Evolutionary conservation across 2,888 invertebrate species (phyloP), one percentile per base, ranked within the genome.

Genomic region (Augochlorella aurata): DNA sequence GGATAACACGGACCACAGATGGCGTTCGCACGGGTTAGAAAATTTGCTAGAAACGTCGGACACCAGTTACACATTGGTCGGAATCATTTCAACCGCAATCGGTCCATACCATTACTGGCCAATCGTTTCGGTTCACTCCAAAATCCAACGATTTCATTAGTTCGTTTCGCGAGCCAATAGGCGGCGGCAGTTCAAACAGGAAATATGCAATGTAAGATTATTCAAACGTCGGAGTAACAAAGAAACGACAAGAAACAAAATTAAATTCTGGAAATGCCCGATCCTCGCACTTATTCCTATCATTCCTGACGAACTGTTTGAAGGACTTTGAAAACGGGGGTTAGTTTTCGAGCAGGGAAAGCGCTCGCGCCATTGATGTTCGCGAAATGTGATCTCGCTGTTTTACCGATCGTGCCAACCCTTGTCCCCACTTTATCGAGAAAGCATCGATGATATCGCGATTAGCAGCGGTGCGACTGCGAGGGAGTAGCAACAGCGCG

Each of bases 321-420:
- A 4, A 12, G 10, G 49, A 18, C 45, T 12, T 4, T 7, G n/a
- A 12, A 18, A 8, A 8, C 21, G 45, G 3, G 3, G 3, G 8
- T 0, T 16, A 4, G 16, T 65, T 45, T 5, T 14, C 63, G 24
- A 44, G 5, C 2, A 9, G 10, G 18, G 44, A 14, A 18, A 21
- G 18, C 16, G 44, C 38, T 21, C 16, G 44, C 38, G 38, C 14
- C 29, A 49, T 63, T 45, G 65, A 54, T 54, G 47, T 24, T 50
- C 38, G 21, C 10, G n/a, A 8, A 75, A 71, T 8, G 47, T 21
- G 70, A 29, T 63, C n/a, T 49, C 63, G 45, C 84, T 84, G 77
- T 84, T 77, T 83, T 84, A 84, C 83, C 84, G 84, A 84, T 71
- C 63, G 81, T 9, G 29, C 70, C 24, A 52, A 50, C 50, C 66